A percentile compares a stretch with the other conserved stretches of the same genome.
Evolutionary conservation across 2,113 vertebrate genomes (phyloP).

Genomic region (Hippocampus guttulatus): DNA sequence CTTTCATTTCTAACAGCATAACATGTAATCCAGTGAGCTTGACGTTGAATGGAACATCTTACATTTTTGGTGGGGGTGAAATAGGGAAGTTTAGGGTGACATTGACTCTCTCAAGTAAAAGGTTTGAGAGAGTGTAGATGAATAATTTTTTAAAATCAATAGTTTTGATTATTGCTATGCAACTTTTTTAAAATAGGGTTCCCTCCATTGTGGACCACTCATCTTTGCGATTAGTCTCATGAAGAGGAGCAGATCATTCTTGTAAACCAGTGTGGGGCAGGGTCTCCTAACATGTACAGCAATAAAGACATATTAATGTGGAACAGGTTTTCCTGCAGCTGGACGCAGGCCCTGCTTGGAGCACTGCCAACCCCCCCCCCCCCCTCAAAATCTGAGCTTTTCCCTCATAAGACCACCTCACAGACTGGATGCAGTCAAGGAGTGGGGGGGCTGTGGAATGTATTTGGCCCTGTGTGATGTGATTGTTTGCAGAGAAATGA

Average conservation of each 20-base stretch:
- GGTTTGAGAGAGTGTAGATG: neutral
- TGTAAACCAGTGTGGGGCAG: slow-evolving; percentile 17
- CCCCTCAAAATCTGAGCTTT: slow-evolving; percentile 29
- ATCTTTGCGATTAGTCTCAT: slow-evolving; percentile 5
- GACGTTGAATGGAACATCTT: no score
- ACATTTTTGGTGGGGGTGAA: no score
- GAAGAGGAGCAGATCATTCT: slow-evolving; percentile 11
- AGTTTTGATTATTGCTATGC: neutral
- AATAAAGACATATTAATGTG: slow-evolving; percentile 58
- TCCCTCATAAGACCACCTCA: slow-evolving; percentile 68
- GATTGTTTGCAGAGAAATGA: slow-evolving; percentile 74
- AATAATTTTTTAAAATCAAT: neutral
- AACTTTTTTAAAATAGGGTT: neutral
- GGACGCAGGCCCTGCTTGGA: slow-evolving; percentile 50
- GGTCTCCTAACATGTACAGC: slow-evolving; percentile 27
- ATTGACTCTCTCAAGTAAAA: neutral
- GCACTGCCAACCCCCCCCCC: slow-evolving; percentile 44
- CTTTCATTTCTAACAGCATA: no score
- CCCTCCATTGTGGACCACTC: neutral
- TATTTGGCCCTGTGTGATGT: slow-evolving; percentile 73
- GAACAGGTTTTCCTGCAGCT: slow-evolving; percentile 61
- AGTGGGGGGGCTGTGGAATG: slow-evolving; percentile 58
- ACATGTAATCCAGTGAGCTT: no score
- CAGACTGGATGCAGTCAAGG: slow-evolving; percentile 33
- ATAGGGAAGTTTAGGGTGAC: no score